Conservation (phyloP, 2,797 vertebrate genomes). For the Sciurus vulgaris region DNA sequence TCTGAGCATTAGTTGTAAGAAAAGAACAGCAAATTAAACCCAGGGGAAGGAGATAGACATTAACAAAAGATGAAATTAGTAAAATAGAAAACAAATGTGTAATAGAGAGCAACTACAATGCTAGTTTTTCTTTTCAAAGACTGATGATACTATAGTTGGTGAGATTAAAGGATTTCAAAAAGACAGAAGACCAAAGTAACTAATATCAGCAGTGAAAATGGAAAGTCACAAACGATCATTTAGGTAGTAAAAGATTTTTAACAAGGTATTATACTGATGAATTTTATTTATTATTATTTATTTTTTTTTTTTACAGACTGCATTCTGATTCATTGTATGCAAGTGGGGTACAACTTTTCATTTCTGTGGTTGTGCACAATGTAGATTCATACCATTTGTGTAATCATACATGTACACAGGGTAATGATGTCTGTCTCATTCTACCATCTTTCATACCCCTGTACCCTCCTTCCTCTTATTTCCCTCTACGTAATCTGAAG, state of each 20-base stretch:
- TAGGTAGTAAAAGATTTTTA: not conserved
- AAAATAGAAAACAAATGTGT: not conserved
- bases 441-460: too few species aligned
- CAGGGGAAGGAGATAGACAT: not conserved
- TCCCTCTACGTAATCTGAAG: too few species aligned
- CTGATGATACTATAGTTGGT: not conserved
- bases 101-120: not conserved
- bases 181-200: not conserved
- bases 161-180: slow-evolving; percentile 11
- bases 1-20: not conserved
- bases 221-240: not conserved
- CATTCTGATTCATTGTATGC: too few species aligned
- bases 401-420: too few species aligned
- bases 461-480: too few species aligned
- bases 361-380: too few species aligned
- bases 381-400: too few species aligned
- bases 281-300: not conserved
- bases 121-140: slow-evolving; percentile 14
- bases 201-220: not conserved
- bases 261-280: not conserved
- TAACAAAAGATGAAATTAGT: not conserved
- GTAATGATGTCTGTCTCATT: too few species aligned
- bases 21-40: not conserved
- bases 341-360: too few species aligned
- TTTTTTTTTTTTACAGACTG: too few species aligned